Conservation (phyloP, 1,140 invertebrate genomes). For the Zaprionus ornatus region DNA sequence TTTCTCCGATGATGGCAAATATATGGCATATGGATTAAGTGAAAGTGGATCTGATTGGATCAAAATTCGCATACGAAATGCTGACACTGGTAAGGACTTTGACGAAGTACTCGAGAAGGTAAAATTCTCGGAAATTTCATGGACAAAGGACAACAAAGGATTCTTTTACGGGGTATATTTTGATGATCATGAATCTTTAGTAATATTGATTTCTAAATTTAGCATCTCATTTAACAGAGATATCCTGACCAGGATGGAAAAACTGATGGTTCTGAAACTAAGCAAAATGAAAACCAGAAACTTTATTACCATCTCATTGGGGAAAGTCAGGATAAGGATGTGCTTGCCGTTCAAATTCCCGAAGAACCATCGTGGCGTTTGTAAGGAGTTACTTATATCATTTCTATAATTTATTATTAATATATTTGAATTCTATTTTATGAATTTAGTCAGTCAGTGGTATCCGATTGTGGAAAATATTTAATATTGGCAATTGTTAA, state of each 20-base stretch:
- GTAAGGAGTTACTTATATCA: conserved; percentile 85
- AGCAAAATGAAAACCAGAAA: conserved; percentile 94
- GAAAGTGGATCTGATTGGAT: conserved; percentile 98
- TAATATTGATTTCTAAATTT: neutral
- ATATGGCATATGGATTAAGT: conserved; percentile 96
- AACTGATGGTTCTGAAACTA: conserved; percentile 96
- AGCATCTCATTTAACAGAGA: conserved; percentile 34
- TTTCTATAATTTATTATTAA: neutral
- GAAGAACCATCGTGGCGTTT: conserved; percentile 96
- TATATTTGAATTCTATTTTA: neutral
- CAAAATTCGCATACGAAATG: conserved; percentile 93
- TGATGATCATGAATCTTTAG: neutral
- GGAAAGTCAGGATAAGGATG: conserved; percentile 94
- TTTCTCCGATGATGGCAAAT: conserved; percentile 96
- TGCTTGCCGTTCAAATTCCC: conserved; percentile 95
- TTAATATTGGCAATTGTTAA: conserved; percentile 91
- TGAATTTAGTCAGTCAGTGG: conserved; percentile 85
- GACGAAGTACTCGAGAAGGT: conserved; percentile 95
- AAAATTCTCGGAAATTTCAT: conserved; percentile 95
- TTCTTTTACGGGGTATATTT: conserved; percentile 96
- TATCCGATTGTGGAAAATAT: conserved; percentile 97
- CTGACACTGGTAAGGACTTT: conserved; percentile 92
- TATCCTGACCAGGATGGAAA: conserved; percentile 91
- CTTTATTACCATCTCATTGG: conserved; percentile 96
- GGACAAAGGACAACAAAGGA: conserved; percentile 97